phyloP scores from a whole-genome alignment of 1,140 invertebrate species.

The Phenacoccus solenopsis region DNA sequence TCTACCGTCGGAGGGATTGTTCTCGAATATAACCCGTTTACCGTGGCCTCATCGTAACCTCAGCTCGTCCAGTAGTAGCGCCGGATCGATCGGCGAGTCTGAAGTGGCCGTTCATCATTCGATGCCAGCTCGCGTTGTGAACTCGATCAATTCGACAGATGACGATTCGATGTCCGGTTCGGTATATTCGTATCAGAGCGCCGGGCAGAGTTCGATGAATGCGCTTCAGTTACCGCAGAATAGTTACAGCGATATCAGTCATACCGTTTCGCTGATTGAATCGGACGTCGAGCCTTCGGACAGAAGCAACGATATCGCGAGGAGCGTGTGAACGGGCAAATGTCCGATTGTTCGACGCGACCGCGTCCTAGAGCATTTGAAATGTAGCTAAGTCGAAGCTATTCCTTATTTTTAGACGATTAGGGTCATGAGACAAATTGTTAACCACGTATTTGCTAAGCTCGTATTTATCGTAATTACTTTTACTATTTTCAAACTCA shows the following conservation, averaged over 20 bases:
- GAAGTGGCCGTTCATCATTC: neutral
- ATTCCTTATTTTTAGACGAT: neutral
- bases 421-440: neutral
- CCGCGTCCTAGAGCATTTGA: neutral
- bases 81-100: neutral
- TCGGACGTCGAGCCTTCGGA: neutral
- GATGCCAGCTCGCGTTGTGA: neutral
- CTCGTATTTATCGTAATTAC: neutral
- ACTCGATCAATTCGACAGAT: neutral
- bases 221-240: neutral
- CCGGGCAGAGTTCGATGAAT: neutral
- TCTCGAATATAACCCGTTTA: neutral
- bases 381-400: neutral
- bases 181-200: neutral
- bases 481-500: neutral
- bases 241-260: neutral
- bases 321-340: too few species aligned
- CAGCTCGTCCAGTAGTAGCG: neutral
- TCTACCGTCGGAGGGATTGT: neutral
- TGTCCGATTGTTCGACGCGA: neutral
- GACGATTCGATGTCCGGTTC: neutral
- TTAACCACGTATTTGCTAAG: constrained; percentile 6
- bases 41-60: neutral
- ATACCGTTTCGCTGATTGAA: neutral
- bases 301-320: too few species aligned